Evolutionary conservation across 2,113 vertebrate species (phyloP).

Genomic region (Lates calcarifer): DNA sequence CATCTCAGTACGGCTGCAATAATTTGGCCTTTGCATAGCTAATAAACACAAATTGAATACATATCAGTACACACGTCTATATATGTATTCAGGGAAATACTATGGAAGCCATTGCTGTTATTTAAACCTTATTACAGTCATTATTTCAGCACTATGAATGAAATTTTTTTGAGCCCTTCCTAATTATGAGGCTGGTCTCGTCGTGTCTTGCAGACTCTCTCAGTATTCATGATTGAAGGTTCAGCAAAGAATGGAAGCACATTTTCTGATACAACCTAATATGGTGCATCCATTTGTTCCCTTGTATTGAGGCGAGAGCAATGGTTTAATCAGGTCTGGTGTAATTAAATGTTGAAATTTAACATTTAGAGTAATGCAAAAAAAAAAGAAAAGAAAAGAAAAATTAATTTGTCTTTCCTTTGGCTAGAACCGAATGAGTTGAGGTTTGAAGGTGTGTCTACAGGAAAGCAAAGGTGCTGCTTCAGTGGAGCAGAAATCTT

Average conservation of each 20-base stretch:
- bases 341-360: conserved; percentile 75
- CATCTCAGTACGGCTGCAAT: conserved; percentile 20
- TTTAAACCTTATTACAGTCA: conserved; percentile 62
- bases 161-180: conserved; percentile 59
- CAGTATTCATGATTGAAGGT: conserved; percentile 64
- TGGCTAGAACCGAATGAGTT: conserved; percentile 12
- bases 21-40: conserved; percentile 32
- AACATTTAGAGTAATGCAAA: conserved; percentile 53
- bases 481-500: conserved; percentile 62
- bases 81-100: conserved; percentile 22
- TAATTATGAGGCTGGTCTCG: conserved; percentile 71
- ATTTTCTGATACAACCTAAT: conserved; percentile 68
- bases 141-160: conserved; percentile 55
- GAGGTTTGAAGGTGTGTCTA: conserved; percentile 41
- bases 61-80: not conserved
- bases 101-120: conserved; percentile 30
- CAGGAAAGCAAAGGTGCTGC: conserved; percentile 39
- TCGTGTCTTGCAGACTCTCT: conserved; percentile 48
- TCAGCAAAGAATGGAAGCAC: conserved; percentile 63
- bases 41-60: conserved; percentile 38
- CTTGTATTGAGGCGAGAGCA: conserved; percentile 36
- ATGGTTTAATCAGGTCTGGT: conserved; percentile 59
- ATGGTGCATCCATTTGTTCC: conserved; percentile 55
- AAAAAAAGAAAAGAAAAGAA: conserved; percentile 20
- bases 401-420: conserved; percentile 51